Base-by-base conservation (phyloP, 2,888 invertebrate genomes). In the Ashinkailepas kermadecensis region DNA sequence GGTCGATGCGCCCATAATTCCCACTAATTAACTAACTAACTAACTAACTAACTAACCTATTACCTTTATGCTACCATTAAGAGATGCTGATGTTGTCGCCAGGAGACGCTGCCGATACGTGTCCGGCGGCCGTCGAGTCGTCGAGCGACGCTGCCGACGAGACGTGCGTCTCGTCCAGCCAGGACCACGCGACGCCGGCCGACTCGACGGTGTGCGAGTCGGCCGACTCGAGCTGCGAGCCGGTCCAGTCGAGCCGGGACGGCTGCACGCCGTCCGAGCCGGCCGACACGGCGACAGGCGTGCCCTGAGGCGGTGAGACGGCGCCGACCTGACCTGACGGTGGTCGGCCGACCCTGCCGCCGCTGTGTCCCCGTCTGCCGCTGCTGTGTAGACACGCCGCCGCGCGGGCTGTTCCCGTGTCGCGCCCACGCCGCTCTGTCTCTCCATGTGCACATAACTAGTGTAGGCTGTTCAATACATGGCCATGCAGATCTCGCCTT, bases 401-500 rank as follows among this genome's bases (percentile, higher is more conserved):
- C 78, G 23, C 21, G 59, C 54, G 7, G 39, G 11, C 25, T 54
- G 39, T 4, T 39, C 39, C 39, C 64, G 25, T 64, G 62, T 7
- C 79, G 80, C 57, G 57, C 21, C 23, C 15, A 58, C 54, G 11
- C 39, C 56, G 62, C 39, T 67, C 25, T 25, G 57, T 56, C 80
- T 74, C n/a, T 78, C 10, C 39, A 64, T 67, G 62, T 67, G 74
- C 25, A 64, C 57, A 65, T 65, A 64, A 39, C 39, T 39, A 39
- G 39, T 39, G 25, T 65, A 67, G 39, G 74, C 25, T 10, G 81
- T 12, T 67, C 65, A 57, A 81, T 82, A 79, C 81, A 79, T 23
- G 62, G 39, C 21, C 82, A 58, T 56, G 80, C 67, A 39, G 81
- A 59, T 21, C 59, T 18, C 64, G 3, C 23, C 25, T 39, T 39